Evolutionary conservation across 2,888 invertebrate species (phyloP).

Genomic region (Rhorus exstirpatorius): DNA sequence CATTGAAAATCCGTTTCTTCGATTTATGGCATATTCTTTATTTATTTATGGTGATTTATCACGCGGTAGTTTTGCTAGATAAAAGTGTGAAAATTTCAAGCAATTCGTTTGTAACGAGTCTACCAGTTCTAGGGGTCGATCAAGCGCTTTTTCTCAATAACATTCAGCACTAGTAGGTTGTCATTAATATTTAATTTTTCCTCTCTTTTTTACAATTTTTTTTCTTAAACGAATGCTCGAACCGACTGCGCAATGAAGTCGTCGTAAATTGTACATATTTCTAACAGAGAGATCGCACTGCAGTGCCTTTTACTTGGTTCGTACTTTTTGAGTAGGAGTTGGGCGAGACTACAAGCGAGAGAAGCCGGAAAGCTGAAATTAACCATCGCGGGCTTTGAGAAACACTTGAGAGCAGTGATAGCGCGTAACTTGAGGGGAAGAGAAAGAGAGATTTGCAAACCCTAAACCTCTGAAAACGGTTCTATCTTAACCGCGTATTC

Average conservation of each 20-base stretch:
- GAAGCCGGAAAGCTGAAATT: slow-evolving; percentile 7
- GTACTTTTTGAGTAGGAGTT: background rate
- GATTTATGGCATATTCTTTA: slow-evolving; percentile 5
- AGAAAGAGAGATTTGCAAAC: slow-evolving; percentile 1
- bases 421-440: slow-evolving; percentile 9
- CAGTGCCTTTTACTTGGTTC: background rate
- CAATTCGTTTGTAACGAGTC: too few species aligned
- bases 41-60: slow-evolving; percentile 5
- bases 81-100: too few species aligned
- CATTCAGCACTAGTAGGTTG: too few species aligned
- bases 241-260: background rate
- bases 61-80: too few species aligned
- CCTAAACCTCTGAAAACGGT: slow-evolving; percentile 14
- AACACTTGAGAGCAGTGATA: background rate
- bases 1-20: background rate
- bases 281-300: background rate
- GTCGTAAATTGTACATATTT: background rate
- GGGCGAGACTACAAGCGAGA: background rate
- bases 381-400: slow-evolving; percentile 15
- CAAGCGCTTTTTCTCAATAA: too few species aligned
- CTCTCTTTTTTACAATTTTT: background rate
- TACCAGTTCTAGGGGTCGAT: too few species aligned
- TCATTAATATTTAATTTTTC: too few species aligned
- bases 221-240: background rate
- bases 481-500: background rate